Percentiles rank a stretch among this genome's conserved stretches.
phyloP scores from a whole-genome alignment of 2,888 invertebrate genomes.

The Yponomeuta evonymella region DNA sequence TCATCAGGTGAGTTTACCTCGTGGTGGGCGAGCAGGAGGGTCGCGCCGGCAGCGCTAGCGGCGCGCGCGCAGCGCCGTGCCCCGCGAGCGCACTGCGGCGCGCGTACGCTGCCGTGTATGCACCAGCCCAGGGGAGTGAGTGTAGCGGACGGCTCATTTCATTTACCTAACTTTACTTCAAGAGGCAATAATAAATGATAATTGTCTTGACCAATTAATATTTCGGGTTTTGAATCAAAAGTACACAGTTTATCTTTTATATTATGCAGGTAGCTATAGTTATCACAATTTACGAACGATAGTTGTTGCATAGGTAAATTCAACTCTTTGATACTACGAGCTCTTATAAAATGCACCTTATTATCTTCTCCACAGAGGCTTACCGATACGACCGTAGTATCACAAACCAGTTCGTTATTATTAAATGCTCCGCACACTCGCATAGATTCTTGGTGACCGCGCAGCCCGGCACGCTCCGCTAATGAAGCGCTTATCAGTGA shows the following conservation, averaged over 20 bases:
- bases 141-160: constrained; percentile 14
- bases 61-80: not conserved
- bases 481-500: too few relatives aligned
- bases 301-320: too few relatives aligned
- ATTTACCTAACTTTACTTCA: constrained; percentile 2
- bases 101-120: not conserved
- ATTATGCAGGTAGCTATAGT: too few relatives aligned
- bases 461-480: too few relatives aligned
- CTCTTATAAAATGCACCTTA: too few relatives aligned
- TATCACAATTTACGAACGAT: too few relatives aligned
- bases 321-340: too few relatives aligned
- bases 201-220: constrained; percentile 23
- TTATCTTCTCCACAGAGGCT: too few relatives aligned
- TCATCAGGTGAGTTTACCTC: not conserved
- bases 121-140: constrained; percentile 17
- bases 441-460: too few relatives aligned
- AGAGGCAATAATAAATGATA: constrained; percentile 17
- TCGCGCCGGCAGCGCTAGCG: not conserved
- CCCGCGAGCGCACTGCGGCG: not conserved
- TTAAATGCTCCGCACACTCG: too few relatives aligned
- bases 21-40: not conserved
- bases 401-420: too few relatives aligned
- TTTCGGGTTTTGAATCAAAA: constrained; percentile 23
- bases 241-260: constrained; percentile 20
- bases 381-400: too few relatives aligned